Base-by-base conservation (phyloP, 2,888 invertebrate genomes). In the Abrostola tripartita region DNA sequence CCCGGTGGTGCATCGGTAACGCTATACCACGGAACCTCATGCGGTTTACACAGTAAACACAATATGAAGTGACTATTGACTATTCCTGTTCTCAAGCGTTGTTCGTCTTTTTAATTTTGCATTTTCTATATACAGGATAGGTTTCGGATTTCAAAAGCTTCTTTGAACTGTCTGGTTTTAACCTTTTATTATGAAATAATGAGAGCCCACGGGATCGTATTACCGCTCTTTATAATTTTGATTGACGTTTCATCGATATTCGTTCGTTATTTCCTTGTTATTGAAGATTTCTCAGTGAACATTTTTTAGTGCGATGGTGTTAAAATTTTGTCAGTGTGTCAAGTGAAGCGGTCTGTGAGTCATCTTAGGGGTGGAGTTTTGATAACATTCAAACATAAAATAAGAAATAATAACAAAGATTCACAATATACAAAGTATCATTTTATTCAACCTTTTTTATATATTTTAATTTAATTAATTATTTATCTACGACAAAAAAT, bases 41-140 rank as follows among this genome's bases (percentile, higher is more conserved):
- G 89, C 86, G 92, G 92, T 92, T 92, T 92, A 88, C 90, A 90
- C 89, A 87, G 87, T 88, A 93, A 93, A 93, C 92, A 93, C 90
- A 92, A 92, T 91, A 92, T 92, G 93, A 91, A 94, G 93, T 92
- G 93, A 91, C 93, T 94, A 93, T 94, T 93, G 94, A 94, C 93
- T 94, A 92, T 92, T 93, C 90, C 85, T 87, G 92, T 92, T 92
- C 92, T 88, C 90, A 90, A 83, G 85, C 81, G 75, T 81, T 81
- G 77, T 82, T 86, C 85, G 87, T 89, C 88, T 89, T 89, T 93
- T 91, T 89, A 87, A 89, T 91, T 93, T 92, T 88, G 90, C 90
- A 86, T 90, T 91, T 91, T 89, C 88, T 90, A 90, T 89, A 87
- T 79, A 80, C 85, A 85, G 89, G 87, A 88, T 85, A 85, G 82